Evolutionary conservation across 2,888 invertebrate genomes (phyloP).

Genomic region (Drosophila austrosaltans): DNA sequence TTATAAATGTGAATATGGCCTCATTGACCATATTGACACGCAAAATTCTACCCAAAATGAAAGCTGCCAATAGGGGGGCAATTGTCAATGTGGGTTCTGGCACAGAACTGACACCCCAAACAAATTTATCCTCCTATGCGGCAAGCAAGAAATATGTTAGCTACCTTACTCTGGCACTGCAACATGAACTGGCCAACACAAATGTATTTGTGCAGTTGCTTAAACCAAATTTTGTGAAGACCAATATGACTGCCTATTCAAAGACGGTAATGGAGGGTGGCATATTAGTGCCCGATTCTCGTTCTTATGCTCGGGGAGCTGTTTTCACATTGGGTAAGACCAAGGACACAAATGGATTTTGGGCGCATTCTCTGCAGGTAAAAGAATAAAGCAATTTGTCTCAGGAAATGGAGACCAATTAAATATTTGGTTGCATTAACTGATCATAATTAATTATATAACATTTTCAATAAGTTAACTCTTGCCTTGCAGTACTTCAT

Average conservation of each 20-base stretch:
- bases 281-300: conserved; percentile 88
- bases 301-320: conserved; percentile 89
- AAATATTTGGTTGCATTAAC: too few relatives aligned
- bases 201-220: conserved; percentile 94
- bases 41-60: conserved; percentile 91
- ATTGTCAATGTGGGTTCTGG: conserved; percentile 96
- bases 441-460: too few relatives aligned
- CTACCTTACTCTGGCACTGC: conserved; percentile 91
- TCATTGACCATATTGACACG: conserved; percentile 93
- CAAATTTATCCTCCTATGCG: conserved; percentile 94
- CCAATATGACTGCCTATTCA: conserved; percentile 95
- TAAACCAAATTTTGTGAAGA: conserved; percentile 93
- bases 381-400: background rate
- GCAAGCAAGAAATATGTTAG: conserved; percentile 93
- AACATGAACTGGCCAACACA: conserved; percentile 90
- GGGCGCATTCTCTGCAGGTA: conserved; percentile 95
- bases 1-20: conserved; percentile 94
- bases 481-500: conserved; percentile 71
- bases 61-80: conserved; percentile 89
- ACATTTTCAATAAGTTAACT: background rate
- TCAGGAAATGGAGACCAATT: too few relatives aligned
- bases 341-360: conserved; percentile 93
- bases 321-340: conserved; percentile 91
- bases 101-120: conserved; percentile 93
- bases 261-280: conserved; percentile 87